Base-by-base conservation (phyloP, 2,888 invertebrate species). In the Conistra vaccinii region DNA sequence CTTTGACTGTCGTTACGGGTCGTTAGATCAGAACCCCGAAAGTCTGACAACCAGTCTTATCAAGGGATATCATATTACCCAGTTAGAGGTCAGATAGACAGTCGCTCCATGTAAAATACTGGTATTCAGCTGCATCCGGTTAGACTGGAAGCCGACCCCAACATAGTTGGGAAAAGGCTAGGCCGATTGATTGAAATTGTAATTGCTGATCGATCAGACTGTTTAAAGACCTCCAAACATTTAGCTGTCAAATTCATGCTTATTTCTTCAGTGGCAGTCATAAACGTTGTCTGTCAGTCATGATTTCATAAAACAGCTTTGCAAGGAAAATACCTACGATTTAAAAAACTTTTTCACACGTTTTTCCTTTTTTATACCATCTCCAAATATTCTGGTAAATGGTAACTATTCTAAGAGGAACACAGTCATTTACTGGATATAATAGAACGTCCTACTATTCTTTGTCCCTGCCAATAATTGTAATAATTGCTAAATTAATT, bases 401-500 rank as follows among this genome's bases (percentile, higher is more conserved):
- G n/a, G 7, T 12, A 7, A 23, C 9, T n/a, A 62, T 20, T n/a
- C 17, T 17, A 32, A 5, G 12, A 62, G 17, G 0, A 45, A 45
- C 2, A 10, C 3, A 48, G 2, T n/a, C n/a, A 58, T 26, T 42
- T 42, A 4, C 42, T 42, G 42, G 4, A 42, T 42, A 42, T 42
- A 42, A 42, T 14, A 42, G 14, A 42, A 14, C 0, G 9, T 23
- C 7, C 14, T 57, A 6, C 5, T 5, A 20, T 14, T 32, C 53
- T 73, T 61, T 32, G 1, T 51, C 14, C 26, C 26, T 12, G 5
- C 3, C 48, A n/a, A 45, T 20, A 57, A 42, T 39, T 10, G 1
- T 45, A 48, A 48, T 69, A 78, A 75, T 65, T 61, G 6, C 45
- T 26, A 57, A 42, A 67, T 62, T 10, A 55, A 60, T 66, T 26